Conservation (phyloP, 2,113 vertebrate species). For the Chlorodrepanis virens region DNA sequence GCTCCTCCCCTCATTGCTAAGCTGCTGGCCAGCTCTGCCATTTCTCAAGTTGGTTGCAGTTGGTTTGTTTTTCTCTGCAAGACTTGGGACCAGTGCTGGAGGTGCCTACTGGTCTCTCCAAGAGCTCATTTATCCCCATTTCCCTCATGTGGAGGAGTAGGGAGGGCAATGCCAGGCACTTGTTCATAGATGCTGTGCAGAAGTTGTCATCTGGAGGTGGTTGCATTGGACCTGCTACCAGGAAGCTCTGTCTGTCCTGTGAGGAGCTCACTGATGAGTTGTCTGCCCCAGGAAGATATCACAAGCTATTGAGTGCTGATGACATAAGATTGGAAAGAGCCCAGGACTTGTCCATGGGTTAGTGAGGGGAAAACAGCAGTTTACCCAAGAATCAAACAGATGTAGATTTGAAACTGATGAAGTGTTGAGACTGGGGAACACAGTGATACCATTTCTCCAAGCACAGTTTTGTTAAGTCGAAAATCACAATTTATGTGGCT, state of each 20-base stretch:
- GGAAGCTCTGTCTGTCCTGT: background rate
- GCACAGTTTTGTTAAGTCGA: background rate
- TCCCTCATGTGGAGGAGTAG: background rate
- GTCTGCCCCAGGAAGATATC: fast-evolving
- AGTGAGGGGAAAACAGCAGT: background rate
- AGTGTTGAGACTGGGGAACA: background rate
- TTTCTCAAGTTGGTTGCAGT: background rate
- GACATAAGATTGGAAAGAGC: background rate
- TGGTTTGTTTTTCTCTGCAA: background rate
- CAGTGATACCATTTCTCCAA: background rate
- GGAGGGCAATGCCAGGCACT: background rate
- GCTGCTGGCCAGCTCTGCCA: background rate
- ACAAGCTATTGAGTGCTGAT: background rate
- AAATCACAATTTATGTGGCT: background rate
- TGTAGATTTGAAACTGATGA: background rate
- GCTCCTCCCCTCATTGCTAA: background rate
- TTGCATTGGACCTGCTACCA: background rate
- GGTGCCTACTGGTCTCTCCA: background rate
- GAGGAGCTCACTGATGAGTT: background rate
- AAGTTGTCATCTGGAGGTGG: background rate
- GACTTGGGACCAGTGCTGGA: background rate
- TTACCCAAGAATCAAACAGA: background rate
- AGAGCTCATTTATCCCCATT: background rate
- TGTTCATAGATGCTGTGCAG: fast-evolving
- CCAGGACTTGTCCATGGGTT: background rate